phyloP scores from a whole-genome alignment of 1,140 invertebrate genomes.

The Rhyzopertha dominica region DNA sequence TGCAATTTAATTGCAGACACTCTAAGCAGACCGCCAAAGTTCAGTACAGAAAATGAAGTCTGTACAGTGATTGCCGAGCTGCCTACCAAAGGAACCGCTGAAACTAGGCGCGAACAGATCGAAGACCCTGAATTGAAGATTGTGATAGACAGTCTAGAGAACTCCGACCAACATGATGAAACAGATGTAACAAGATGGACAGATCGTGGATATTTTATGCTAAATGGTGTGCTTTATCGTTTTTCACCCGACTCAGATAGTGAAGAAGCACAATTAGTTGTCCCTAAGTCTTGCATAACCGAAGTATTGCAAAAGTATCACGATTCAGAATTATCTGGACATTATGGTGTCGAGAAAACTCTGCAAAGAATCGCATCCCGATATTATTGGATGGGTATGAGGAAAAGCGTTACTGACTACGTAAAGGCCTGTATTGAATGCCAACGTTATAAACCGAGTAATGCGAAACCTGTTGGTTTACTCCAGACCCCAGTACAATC shows the following conservation, averaged over 20 bases:
- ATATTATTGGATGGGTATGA: conserved; percentile 31
- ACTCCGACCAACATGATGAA: too few relatives aligned
- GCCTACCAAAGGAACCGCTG: conserved; percentile 16
- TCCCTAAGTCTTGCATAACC: too few relatives aligned
- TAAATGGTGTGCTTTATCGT: too few relatives aligned
- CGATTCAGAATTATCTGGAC: too few relatives aligned
- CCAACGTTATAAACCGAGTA: conserved; percentile 11
- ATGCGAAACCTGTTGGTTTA: conserved; percentile 32
- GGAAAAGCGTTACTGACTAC: conserved; percentile 16
- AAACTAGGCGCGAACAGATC: conserved; percentile 30
- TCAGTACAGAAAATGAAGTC: conserved; percentile 19
- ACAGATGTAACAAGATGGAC: too few relatives aligned
- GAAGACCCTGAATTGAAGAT: conserved; percentile 26
- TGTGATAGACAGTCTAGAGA: conserved; percentile 29
- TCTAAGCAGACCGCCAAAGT: conserved; percentile 22
- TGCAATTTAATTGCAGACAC: conserved; percentile 36
- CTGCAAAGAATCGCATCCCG: too few relatives aligned
- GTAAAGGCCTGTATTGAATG: conserved; percentile 19
- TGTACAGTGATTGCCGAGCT: conserved; percentile 26
- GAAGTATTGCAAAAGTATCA: too few relatives aligned
- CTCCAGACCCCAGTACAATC: conserved; percentile 27
- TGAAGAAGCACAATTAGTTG: too few relatives aligned
- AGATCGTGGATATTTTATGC: too few relatives aligned
- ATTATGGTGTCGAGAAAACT: too few relatives aligned
- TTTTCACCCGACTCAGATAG: too few relatives aligned